phyloP scores from a whole-genome alignment of 2,888 invertebrate species.

The Unio delphinus region DNA sequence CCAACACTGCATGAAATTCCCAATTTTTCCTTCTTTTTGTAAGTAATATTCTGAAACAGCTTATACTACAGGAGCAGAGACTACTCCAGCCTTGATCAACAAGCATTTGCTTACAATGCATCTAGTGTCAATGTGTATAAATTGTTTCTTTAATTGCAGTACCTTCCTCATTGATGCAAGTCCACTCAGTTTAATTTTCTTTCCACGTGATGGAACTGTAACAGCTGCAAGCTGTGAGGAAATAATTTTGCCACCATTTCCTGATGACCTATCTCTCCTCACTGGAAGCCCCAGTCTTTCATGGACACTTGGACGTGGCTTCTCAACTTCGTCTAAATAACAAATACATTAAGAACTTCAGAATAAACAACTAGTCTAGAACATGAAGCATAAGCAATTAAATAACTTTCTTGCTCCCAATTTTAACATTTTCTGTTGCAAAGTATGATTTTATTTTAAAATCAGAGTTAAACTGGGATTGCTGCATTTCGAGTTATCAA shows the following conservation, averaged over 20 bases:
- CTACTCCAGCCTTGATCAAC: too few relatives aligned
- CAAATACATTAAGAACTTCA: not conserved
- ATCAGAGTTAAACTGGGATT: too few relatives aligned
- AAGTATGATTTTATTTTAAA: too few relatives aligned
- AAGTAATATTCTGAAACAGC: too few relatives aligned
- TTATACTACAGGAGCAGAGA: too few relatives aligned
- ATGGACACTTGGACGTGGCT: slow-evolving; percentile 32
- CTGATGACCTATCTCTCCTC: slow-evolving; percentile 4
- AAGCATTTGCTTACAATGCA: not conserved
- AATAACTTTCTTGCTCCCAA: too few relatives aligned
- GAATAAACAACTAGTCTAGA: too few relatives aligned
- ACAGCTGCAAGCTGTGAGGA: not conserved
- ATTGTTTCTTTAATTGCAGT: not conserved
- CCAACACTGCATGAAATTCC: too few relatives aligned
- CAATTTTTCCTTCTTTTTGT: too few relatives aligned
- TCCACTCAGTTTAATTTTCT: slow-evolving; percentile 3
- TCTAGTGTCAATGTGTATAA: not conserved
- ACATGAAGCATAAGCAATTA: too few relatives aligned
- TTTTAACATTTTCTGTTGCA: too few relatives aligned
- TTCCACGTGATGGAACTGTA: slow-evolving; percentile 1
- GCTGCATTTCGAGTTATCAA: too few relatives aligned
- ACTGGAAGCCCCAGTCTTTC: slow-evolving; percentile 42
- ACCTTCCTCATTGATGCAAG: not conserved
- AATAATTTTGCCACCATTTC: not conserved
- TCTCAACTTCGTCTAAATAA: slow-evolving; percentile 4